Evolutionary conservation across 2,888 invertebrate genomes (phyloP).

Genomic region (Caradrina clavipalpis): DNA sequence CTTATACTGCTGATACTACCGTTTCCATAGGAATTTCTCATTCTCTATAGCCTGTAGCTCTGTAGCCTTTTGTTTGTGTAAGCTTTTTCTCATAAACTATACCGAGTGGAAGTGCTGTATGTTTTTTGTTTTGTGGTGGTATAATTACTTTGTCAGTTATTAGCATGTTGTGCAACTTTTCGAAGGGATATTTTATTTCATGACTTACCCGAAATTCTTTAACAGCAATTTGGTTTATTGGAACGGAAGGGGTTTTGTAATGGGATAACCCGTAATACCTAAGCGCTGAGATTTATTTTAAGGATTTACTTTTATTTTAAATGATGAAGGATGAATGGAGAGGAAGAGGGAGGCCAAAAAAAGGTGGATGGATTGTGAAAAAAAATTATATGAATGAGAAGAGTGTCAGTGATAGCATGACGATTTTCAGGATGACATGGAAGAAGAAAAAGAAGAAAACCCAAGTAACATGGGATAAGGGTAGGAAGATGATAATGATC

Average conservation of each 20-base stretch:
- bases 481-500: too few relatives aligned
- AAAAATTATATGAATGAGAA: too few relatives aligned
- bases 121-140: not conserved
- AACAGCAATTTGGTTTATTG: not conserved
- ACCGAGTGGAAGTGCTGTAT: constrained; percentile 16
- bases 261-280: not conserved
- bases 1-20: not conserved
- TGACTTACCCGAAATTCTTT: not conserved
- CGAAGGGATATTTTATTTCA: constrained; percentile 44
- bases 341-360: too few relatives aligned
- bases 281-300: not conserved
- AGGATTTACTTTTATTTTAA: not conserved
- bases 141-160: constrained; percentile 29
- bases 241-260: not conserved
- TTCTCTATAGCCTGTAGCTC: not conserved
- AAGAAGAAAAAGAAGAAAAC: too few relatives aligned
- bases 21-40: not conserved
- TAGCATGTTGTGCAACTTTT: constrained; percentile 45
- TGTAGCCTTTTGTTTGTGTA: not conserved
- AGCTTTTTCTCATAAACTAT: not conserved
- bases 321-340: too few relatives aligned
- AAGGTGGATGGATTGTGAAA: too few relatives aligned
- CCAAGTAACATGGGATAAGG: too few relatives aligned
- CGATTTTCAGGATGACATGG: too few relatives aligned
- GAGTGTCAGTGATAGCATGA: too few relatives aligned